These are phyloP conservation scores for Meteorus colon DNA, from an alignment of 2,888 invertebrate species.

Conservation along the genomic window DNA sequence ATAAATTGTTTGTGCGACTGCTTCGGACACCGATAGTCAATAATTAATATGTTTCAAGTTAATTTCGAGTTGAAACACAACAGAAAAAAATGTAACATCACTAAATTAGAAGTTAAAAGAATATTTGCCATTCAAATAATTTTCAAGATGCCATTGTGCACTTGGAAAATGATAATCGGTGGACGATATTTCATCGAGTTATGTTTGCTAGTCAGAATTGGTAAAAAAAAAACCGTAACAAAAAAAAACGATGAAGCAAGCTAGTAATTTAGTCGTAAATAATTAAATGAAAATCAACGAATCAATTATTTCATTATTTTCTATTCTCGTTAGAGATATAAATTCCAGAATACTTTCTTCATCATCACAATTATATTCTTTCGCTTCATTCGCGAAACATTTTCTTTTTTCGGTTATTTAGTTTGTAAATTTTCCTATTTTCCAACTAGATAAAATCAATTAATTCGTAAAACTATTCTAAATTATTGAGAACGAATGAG, in stretches of 20 bases:
- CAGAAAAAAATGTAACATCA: constrained; percentile 19
- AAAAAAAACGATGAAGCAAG: constrained; percentile 58
- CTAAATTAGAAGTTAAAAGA: not conserved
- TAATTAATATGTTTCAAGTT: not conserved
- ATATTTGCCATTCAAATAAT: constrained; percentile 5
- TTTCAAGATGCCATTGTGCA: constrained; percentile 8
- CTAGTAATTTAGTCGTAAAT: constrained; percentile 57
- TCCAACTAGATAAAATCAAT: constrained; percentile 7
- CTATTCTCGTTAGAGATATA: constrained; percentile 31
- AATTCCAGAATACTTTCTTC: not conserved
- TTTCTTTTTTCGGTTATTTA: not conserved
- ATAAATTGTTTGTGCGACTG: constrained; percentile 54
- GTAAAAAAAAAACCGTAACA: constrained; percentile 51
- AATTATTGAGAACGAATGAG: not conserved
- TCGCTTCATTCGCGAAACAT: no score
- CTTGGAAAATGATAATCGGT: constrained; percentile 57
- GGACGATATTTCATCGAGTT: constrained; percentile 65
- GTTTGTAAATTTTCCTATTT: not conserved
- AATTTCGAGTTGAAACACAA: constrained; percentile 5
- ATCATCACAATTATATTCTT: no score
- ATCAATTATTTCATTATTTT: constrained; percentile 37
- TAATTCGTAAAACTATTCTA: constrained; percentile 27
- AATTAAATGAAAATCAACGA: constrained; percentile 45
- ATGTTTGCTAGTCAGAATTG: constrained; percentile 73
- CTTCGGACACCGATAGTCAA: constrained; percentile 54